Evolutionary conservation across 92 coral and sea anemone species (phyloP).

Genomic region (Palythoa grandiflora): DNA sequence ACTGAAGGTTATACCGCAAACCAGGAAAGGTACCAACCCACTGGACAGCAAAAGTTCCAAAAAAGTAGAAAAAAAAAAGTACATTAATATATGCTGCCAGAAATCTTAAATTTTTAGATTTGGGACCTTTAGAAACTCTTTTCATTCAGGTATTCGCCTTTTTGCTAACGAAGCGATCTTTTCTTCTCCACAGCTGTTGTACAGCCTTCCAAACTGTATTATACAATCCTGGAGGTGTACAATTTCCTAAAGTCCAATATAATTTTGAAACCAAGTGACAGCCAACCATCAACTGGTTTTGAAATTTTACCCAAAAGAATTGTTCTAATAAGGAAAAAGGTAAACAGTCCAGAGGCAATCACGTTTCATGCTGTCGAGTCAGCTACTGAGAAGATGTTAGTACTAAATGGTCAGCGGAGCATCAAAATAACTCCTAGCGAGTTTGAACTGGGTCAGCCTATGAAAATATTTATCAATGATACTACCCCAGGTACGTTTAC

Average conservation of each 20-base stretch:
- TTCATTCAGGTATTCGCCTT: not conserved
- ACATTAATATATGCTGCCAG: no score
- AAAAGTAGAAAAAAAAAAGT: no score
- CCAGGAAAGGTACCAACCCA: no score
- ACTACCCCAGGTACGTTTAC: conserved; percentile 51
- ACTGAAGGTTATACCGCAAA: no score
- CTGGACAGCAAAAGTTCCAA: no score
- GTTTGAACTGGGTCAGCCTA: conserved; percentile 71
- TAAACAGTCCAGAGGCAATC: conserved; percentile 75
- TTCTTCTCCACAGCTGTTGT: conserved; percentile 66
- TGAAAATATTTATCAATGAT: conserved; percentile 61
- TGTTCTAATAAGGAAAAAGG: conserved; percentile 73
- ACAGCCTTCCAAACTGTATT: conserved; percentile 90
- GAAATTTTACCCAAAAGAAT: conserved; percentile 50
- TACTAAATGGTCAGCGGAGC: conserved; percentile 73
- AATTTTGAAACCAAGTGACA: conserved; percentile 79
- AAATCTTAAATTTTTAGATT: no score
- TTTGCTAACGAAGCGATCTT: not conserved
- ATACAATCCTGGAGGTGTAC: conserved; percentile 72
- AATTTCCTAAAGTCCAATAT: conserved; percentile 73
- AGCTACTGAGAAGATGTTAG: conserved; percentile 62
- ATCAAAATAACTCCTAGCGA: conserved; percentile 77
- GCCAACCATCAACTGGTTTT: conserved; percentile 85
- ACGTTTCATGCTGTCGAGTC: conserved; percentile 78
- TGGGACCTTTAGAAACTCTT: no score